phyloP scores from a whole-genome alignment of 2,797 vertebrate species.

The Halcyon chelicuti region DNA sequence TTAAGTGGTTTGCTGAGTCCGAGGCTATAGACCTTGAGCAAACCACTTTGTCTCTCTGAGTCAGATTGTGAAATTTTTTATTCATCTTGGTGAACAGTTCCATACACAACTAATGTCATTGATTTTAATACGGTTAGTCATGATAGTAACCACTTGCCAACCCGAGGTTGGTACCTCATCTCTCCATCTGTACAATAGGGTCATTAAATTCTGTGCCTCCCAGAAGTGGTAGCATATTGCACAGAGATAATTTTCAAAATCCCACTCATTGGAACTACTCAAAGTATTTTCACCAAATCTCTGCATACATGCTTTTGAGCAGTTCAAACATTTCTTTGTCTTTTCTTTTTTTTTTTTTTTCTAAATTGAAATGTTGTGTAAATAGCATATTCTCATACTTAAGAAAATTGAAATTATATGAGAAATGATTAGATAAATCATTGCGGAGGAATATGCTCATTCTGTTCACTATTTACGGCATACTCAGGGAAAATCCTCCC shows the following conservation, averaged over 20 bases:
- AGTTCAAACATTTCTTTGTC: background rate
- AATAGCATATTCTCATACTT: background rate
- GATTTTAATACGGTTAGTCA: background rate
- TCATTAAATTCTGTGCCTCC: background rate
- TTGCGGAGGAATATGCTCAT: background rate
- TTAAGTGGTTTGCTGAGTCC: slow-evolving; percentile 34
- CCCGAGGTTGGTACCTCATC: background rate
- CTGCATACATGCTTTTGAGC: background rate
- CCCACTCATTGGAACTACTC: background rate
- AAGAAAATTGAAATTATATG: background rate
- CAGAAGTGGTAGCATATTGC: background rate
- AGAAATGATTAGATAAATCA: background rate
- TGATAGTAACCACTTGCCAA: background rate
- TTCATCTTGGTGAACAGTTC: background rate
- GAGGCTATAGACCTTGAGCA: background rate
- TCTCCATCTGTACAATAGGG: background rate
- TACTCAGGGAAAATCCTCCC: background rate
- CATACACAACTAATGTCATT: background rate
- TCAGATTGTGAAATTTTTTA: slow-evolving; percentile 33
- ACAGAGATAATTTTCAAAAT: background rate
- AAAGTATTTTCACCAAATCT: background rate
- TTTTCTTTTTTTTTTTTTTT: background rate
- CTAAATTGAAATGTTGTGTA: background rate
- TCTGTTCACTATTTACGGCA: background rate
- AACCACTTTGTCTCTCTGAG: slow-evolving; percentile 5